phyloP scores from a whole-genome alignment of 2,888 invertebrate genomes.

The Parochlus steinenii region DNA sequence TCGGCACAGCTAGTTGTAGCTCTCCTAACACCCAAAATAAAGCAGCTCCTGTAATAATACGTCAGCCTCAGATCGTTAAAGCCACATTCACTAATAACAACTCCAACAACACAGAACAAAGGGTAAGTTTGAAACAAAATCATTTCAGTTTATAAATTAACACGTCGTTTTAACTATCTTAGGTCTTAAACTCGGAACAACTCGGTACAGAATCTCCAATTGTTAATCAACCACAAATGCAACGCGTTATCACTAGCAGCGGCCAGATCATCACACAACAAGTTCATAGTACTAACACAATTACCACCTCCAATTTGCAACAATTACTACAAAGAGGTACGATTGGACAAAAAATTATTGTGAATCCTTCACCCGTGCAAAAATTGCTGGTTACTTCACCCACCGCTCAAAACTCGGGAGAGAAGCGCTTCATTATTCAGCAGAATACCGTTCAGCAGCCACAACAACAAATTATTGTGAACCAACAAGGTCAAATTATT shows the following conservation, averaged over 20 bases:
- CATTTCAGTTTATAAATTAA: too few relatives aligned
- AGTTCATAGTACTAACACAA: slow-evolving; percentile 13
- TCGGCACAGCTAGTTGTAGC: slow-evolving; percentile 6
- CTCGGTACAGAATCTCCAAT: background rate
- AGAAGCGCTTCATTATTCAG: slow-evolving; percentile 10
- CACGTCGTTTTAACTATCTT: too few relatives aligned
- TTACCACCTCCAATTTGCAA: slow-evolving; percentile 21
- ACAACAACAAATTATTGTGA: slow-evolving; percentile 20
- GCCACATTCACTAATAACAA: too few relatives aligned
- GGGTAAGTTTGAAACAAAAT: too few relatives aligned
- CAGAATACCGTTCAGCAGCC: slow-evolving; percentile 15
- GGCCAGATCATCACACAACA: slow-evolving; percentile 10
- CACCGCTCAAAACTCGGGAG: slow-evolving; percentile 13
- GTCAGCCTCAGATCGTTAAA: too few relatives aligned
- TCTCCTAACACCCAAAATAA: slow-evolving; percentile 13
- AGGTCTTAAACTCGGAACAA: too few relatives aligned
- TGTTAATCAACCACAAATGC: slow-evolving; percentile 2
- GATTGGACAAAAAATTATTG: slow-evolving; percentile 23
- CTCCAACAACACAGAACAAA: too few relatives aligned
- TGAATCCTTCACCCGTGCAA: slow-evolving; percentile 24
- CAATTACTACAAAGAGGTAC: slow-evolving; percentile 25
- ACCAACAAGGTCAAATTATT: slow-evolving; percentile 25
- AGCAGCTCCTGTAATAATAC: slow-evolving; percentile 10
- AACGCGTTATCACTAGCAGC: slow-evolving; percentile 12
- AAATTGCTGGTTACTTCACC: slow-evolving; percentile 27